phyloP scores from a whole-genome alignment of 2,797 vertebrate species.

The Melanogrammus aeglefinus region DNA sequence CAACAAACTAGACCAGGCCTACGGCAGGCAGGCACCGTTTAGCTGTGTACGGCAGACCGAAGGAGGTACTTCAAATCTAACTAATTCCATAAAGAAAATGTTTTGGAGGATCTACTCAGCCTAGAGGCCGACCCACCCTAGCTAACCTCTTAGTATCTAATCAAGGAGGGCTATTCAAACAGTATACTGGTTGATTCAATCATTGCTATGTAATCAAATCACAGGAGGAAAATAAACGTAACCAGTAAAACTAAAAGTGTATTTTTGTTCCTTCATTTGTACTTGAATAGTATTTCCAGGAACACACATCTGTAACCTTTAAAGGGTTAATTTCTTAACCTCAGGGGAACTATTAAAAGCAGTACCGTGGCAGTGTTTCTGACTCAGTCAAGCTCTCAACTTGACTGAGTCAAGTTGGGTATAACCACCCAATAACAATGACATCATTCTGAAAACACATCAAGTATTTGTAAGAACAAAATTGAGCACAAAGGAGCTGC shows the following conservation, averaged over 20 bases:
- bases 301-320: conserved; percentile 23
- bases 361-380: conserved; percentile 11
- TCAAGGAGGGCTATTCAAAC: background rate
- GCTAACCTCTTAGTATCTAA: conserved; percentile 28
- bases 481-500: background rate
- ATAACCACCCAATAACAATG: conserved; percentile 13
- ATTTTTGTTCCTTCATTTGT: background rate
- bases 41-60: conserved; percentile 41
- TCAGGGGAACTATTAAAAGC: conserved; percentile 10
- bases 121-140: conserved; percentile 17
- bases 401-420: background rate
- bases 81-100: conserved; percentile 48
- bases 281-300: background rate
- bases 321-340: conserved; percentile 11
- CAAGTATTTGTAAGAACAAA: conserved; percentile 5
- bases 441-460: conserved; percentile 9
- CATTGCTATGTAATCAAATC: background rate
- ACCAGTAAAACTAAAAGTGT: background rate
- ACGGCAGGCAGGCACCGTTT: conserved; percentile 33
- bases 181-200: background rate
- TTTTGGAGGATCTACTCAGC: conserved; percentile 20
- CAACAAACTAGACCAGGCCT: conserved; percentile 25
- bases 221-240: background rate
- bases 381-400: conserved; percentile 12
- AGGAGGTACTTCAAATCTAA: conserved; percentile 42